Conservation (phyloP, 2,888 invertebrate genomes). For the Nyleta sp. region DNA sequence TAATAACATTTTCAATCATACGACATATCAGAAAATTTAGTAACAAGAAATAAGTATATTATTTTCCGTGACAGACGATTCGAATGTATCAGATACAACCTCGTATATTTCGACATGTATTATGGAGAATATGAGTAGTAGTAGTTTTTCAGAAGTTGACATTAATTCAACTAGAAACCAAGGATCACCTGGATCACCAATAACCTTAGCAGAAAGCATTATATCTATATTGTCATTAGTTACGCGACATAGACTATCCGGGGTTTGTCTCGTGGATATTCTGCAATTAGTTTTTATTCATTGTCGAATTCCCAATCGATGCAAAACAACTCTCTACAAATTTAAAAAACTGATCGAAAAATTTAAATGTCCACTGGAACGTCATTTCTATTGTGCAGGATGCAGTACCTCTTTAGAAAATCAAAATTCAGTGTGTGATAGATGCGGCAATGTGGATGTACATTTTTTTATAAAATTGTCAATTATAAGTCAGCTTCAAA, state of each 20-base stretch:
- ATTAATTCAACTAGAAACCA: too few species aligned
- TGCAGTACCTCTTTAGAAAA: slow-evolving; percentile 2
- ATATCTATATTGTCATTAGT: neutral
- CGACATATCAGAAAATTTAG: too few species aligned
- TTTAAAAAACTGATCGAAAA: slow-evolving; percentile 11
- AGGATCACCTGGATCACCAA: too few species aligned
- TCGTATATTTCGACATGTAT: too few species aligned
- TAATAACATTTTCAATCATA: too few species aligned
- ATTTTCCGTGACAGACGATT: too few species aligned
- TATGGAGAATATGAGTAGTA: too few species aligned
- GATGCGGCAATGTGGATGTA: neutral
- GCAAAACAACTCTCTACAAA: slow-evolving; percentile 9
- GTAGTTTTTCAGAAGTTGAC: too few species aligned
- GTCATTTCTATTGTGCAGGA: neutral
- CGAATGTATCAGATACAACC: too few species aligned
- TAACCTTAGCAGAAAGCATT: slow-evolving; percentile 19
- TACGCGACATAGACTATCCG: neutral
- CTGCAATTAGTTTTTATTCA: slow-evolving; percentile 3
- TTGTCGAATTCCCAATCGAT: slow-evolving; percentile 11
- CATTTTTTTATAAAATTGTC: slow-evolving; percentile 11
- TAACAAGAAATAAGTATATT: too few species aligned
- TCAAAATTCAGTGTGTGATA: neutral
- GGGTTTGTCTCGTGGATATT: neutral
- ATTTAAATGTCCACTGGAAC: slow-evolving; percentile 24
- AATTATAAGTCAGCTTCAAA: slow-evolving; percentile 39